Evolutionary conservation across 2,888 invertebrate species (phyloP).

Genomic region (Parelbella ahira): DNA sequence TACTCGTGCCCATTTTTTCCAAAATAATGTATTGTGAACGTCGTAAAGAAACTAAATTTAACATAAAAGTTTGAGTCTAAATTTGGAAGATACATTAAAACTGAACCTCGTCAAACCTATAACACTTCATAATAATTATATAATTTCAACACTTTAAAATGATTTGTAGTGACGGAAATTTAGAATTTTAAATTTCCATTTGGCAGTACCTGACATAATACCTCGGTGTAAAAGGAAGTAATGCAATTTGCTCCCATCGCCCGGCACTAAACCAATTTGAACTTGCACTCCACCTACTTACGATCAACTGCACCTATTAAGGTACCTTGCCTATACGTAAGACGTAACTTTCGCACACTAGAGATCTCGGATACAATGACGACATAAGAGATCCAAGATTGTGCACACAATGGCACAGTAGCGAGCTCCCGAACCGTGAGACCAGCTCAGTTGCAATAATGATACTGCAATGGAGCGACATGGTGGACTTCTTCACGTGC

Average conservation of each 20-base stretch:
- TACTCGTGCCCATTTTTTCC: too few species aligned
- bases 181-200: too few species aligned
- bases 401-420: conserved; percentile 46
- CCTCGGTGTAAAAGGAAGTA: conserved; percentile 10
- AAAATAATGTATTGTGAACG: too few species aligned
- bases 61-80: too few species aligned
- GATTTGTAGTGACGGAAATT: too few species aligned
- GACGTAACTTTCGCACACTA: conserved; percentile 42
- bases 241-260: conserved; percentile 8
- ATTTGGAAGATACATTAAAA: too few species aligned
- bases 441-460: conserved; percentile 66
- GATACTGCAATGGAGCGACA: conserved; percentile 76
- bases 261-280: conserved; percentile 36
- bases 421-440: conserved; percentile 52
- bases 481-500: conserved; percentile 69
- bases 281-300: conserved; percentile 50
- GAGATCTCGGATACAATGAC: conserved; percentile 35
- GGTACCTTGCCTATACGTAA: conserved; percentile 22
- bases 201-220: too few species aligned
- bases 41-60: too few species aligned
- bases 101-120: too few species aligned
- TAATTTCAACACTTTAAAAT: too few species aligned
- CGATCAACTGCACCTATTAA: conserved; percentile 5
- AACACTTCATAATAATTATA: too few species aligned
- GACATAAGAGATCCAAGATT: conserved; percentile 50